Conservation (phyloP, 2,888 invertebrate species). For the Ferdinandea cuprea region DNA sequence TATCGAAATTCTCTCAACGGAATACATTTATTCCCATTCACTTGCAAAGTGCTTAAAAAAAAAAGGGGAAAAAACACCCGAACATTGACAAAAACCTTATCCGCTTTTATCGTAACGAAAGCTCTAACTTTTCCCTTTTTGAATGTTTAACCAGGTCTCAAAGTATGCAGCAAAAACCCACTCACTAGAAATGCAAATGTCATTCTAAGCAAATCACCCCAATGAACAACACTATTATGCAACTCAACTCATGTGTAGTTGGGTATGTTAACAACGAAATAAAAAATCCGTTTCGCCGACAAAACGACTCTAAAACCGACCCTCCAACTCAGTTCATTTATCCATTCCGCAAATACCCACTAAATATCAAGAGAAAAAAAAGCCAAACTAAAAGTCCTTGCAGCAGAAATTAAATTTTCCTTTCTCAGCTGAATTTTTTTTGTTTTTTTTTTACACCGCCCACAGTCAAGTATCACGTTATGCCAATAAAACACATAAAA, state of each 20-base stretch:
- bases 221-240: slow-evolving; percentile 42
- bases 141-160: too few relatives aligned
- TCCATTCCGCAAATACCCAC: slow-evolving; percentile 13
- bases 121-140: too few relatives aligned
- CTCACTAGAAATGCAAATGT: too few relatives aligned
- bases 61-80: too few relatives aligned
- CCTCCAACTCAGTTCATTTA: slow-evolving; percentile 3
- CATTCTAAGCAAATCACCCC: too few relatives aligned
- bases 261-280: neutral
- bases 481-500: slow-evolving; percentile 50
- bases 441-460: neutral
- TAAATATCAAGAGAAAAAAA: neutral
- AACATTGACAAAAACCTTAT: too few relatives aligned
- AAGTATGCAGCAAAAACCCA: too few relatives aligned
- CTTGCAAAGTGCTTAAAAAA: too few relatives aligned
- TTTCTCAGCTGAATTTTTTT: slow-evolving; percentile 21
- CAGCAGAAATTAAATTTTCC: slow-evolving; percentile 41
- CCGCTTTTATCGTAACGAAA: too few relatives aligned
- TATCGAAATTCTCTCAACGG: too few relatives aligned
- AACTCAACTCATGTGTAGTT: neutral
- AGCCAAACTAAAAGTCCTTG: slow-evolving; percentile 22
- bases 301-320: slow-evolving; percentile 13
- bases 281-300: neutral
- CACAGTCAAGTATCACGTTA: slow-evolving; percentile 8
- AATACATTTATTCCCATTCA: too few relatives aligned